phyloP scores from a whole-genome alignment of 2,113 vertebrate genomes.

The Candoia aspera region DNA sequence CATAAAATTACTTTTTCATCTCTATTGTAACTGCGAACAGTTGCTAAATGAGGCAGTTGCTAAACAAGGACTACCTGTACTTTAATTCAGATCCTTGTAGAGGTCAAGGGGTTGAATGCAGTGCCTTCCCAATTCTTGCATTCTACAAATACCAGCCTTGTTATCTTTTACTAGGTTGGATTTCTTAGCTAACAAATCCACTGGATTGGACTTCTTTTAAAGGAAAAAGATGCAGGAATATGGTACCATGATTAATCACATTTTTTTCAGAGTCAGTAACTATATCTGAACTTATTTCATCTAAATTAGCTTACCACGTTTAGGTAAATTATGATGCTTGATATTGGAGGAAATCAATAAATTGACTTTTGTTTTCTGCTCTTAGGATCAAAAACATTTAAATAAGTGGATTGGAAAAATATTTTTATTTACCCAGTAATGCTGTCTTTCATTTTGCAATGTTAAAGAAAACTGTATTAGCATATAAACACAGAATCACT shows the following conservation, averaged over 20 bases:
- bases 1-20: not conserved
- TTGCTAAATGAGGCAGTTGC: not conserved
- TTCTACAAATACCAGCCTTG: not conserved
- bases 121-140: not conserved
- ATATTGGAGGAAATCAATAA: not conserved
- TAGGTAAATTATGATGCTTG: constrained; percentile 44
- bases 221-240: constrained; percentile 37
- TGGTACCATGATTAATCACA: constrained; percentile 20
- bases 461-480: constrained; percentile 10
- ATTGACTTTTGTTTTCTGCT: constrained; percentile 29
- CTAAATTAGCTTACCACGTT: constrained; percentile 45
- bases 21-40: not conserved
- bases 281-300: constrained; percentile 47
- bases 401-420: constrained; percentile 48
- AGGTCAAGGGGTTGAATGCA: not conserved
- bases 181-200: not conserved
- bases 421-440: constrained; percentile 26
- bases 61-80: not conserved
- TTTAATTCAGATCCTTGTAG: not conserved
- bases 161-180: not conserved
- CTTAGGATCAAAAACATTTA: constrained; percentile 39
- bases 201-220: constrained; percentile 10
- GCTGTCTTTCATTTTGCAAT: constrained; percentile 4
- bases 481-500: constrained; percentile 51
- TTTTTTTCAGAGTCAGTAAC: constrained; percentile 39